phyloP scores from a whole-genome alignment of 2,113 vertebrate genomes.

The Athene cunicularia region DNA sequence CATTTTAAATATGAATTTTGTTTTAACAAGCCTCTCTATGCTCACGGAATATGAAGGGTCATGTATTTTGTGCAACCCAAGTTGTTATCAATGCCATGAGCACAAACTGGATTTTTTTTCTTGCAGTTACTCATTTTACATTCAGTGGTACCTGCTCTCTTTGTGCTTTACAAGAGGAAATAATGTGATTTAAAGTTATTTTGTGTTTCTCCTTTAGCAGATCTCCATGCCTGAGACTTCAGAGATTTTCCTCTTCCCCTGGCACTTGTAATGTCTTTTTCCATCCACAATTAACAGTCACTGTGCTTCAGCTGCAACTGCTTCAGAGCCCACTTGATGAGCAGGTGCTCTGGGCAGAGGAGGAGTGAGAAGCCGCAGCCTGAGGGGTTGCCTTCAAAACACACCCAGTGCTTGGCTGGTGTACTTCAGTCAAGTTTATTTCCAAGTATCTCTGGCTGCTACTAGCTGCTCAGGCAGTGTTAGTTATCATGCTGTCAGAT shows the following conservation, averaged over 20 bases:
- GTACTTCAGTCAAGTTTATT: not conserved
- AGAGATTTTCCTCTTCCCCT: not conserved
- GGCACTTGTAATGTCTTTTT: not conserved
- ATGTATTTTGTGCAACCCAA: not conserved
- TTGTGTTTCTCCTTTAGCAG: not conserved
- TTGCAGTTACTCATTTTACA: not conserved
- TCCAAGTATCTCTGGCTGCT: not conserved
- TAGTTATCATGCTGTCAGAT: not conserved
- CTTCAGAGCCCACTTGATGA: not conserved
- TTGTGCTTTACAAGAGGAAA: not conserved
- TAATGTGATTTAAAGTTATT: not conserved
- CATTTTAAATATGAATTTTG: not conserved
- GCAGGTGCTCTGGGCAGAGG: not conserved
- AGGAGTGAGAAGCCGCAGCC: not conserved
- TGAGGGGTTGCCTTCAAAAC: not conserved
- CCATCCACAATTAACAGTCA: not conserved
- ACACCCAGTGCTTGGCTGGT: not conserved
- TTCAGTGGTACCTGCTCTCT: not conserved
- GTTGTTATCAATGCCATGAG: not conserved
- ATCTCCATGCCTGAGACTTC: not conserved
- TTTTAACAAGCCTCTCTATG: not conserved
- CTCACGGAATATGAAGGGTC: not conserved
- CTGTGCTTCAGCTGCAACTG: not conserved
- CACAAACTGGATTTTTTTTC: not conserved
- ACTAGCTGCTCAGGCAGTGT: not conserved